Conservation (phyloP, 2,113 vertebrate species). For the Salvator merianae region DNA sequence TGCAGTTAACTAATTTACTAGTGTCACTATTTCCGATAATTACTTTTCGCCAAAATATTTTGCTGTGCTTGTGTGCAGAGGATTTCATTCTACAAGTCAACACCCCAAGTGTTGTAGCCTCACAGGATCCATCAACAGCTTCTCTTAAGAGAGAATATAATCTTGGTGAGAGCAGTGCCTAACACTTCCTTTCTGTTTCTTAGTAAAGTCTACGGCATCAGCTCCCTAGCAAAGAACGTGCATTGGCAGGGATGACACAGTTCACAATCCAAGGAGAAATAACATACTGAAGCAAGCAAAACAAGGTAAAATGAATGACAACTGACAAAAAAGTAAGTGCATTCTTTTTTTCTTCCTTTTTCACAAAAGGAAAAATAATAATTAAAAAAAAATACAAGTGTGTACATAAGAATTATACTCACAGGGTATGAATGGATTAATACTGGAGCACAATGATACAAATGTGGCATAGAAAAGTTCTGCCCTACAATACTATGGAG, state of each 20-base stretch:
- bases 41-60: constrained; percentile 91
- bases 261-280: constrained; percentile 70
- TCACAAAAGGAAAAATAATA: constrained; percentile 64
- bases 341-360: constrained; percentile 52
- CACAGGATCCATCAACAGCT: constrained; percentile 80
- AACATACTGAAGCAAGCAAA: constrained; percentile 72
- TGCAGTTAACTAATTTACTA: constrained; percentile 78
- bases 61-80: constrained; percentile 81
- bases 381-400: constrained; percentile 63
- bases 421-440: constrained; percentile 64
- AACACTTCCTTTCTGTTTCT: constrained; percentile 78
- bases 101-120: constrained; percentile 77
- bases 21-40: constrained; percentile 84
- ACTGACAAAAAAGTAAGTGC: constrained; percentile 72
- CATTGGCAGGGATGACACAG: constrained; percentile 72
- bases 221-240: constrained; percentile 66
- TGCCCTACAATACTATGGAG: constrained; percentile 35
- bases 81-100: constrained; percentile 84
- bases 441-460: constrained; percentile 33
- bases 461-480: constrained; percentile 18
- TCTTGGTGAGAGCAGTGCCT: constrained; percentile 76
- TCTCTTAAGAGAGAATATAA: constrained; percentile 80
- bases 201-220: constrained; percentile 74
- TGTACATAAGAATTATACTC: constrained; percentile 62
- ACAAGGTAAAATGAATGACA: constrained; percentile 75